Conservation (phyloP, 2,113 vertebrate species). For the Micronycteris hirsuta region DNA sequence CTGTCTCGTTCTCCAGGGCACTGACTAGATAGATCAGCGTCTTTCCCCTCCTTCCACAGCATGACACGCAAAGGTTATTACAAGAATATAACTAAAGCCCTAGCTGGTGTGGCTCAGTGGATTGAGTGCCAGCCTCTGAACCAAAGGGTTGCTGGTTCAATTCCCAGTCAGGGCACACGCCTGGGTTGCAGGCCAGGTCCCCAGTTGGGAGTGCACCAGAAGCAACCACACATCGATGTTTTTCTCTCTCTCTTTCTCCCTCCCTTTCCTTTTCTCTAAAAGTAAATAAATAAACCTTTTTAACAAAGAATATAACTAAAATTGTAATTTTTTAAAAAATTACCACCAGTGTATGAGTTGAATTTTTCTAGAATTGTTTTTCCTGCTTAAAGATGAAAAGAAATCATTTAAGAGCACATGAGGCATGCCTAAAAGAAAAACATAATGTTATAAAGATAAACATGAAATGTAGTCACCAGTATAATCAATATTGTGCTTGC, state of each 20-base stretch:
- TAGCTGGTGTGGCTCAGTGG: no score
- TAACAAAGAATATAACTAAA: neutral
- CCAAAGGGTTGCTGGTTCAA: no score
- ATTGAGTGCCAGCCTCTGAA: no score
- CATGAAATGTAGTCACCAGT: neutral
- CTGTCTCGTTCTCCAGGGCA: neutral
- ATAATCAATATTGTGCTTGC: neutral
- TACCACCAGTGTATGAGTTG: neutral
- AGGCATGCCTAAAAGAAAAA: neutral
- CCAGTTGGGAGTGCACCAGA: no score
- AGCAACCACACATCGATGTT: no score
- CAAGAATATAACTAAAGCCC: neutral
- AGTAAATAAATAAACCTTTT: no score
- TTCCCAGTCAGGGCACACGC: no score
- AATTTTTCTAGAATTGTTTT: slow-evolving; percentile 19
- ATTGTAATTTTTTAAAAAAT: neutral
- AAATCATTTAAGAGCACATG: neutral
- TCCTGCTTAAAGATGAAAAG: neutral
- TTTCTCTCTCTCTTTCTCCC: no score
- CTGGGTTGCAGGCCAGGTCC: no score
- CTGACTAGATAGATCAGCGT: neutral
- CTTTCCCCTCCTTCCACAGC: neutral
- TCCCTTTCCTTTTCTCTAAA: no score
- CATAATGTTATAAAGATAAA: neutral
- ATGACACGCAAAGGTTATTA: neutral